These are phyloP conservation scores for Balearica regulorum DNA, from an alignment of 2,797 vertebrate species.

Conservation along the genomic window DNA sequence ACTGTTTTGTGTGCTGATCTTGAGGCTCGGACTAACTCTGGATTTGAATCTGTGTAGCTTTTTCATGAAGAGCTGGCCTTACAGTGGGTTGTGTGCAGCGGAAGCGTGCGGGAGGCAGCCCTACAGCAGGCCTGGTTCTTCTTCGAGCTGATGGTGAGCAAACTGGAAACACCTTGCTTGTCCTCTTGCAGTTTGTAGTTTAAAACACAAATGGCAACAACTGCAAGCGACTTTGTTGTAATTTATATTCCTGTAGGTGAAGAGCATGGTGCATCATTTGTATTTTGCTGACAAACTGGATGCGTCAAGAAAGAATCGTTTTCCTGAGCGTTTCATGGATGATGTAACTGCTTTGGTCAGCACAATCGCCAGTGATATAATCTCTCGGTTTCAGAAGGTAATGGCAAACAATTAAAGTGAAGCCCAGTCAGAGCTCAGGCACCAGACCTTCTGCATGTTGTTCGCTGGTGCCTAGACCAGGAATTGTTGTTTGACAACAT, in stretches of 20 bases:
- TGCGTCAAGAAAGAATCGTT: conserved; percentile 90
- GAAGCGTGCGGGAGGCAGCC: conserved; percentile 92
- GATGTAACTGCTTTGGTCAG: conserved; percentile 95
- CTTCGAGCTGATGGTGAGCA: conserved; percentile 97
- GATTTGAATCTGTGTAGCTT: conserved; percentile 79
- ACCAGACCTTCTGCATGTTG: background rate
- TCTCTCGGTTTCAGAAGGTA: conserved; percentile 98
- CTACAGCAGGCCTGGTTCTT: conserved; percentile 99
- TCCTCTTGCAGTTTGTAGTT: background rate
- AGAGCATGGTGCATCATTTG: conserved; percentile 98
- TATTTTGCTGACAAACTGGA: conserved; percentile 96
- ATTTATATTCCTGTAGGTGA: conserved; percentile 81
- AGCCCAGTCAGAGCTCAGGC: background rate
- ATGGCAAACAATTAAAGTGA: conserved; percentile 19
- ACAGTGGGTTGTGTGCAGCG: conserved; percentile 99
- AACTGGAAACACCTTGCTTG: background rate
- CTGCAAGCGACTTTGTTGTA: background rate
- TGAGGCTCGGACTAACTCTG: conserved; percentile 41
- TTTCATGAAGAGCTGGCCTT: conserved; percentile 97
- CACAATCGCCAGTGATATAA: conserved; percentile 94
- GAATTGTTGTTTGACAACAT: background rate
- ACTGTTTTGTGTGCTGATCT: conserved; percentile 36
- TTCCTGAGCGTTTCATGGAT: conserved; percentile 98
- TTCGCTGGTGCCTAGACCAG: background rate
- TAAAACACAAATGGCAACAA: background rate